Conservation (phyloP, 2,888 invertebrate genomes). For the Cartodere bifasciata region DNA sequence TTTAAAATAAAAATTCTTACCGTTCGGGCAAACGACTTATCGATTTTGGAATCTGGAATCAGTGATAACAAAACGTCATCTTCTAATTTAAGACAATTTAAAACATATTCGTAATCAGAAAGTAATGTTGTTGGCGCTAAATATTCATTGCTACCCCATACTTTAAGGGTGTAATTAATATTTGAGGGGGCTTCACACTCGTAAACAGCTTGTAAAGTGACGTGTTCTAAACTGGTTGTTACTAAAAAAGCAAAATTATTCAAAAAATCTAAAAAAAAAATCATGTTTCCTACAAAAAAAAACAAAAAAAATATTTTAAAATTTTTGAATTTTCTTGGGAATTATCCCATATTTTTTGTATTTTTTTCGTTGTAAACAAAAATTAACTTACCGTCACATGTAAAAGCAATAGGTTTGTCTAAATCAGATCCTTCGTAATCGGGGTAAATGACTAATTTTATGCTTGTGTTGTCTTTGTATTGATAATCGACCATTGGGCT, state of each 20-base stretch:
- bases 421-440: slow-evolving; percentile 36
- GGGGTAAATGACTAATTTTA: slow-evolving; percentile 75
- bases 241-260: slow-evolving; percentile 49
- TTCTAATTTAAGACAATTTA: slow-evolving; percentile 85
- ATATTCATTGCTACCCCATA: slow-evolving; percentile 83
- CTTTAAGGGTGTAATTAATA: slow-evolving; percentile 51
- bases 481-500: slow-evolving; percentile 76
- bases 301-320: neutral
- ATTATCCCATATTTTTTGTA: neutral
- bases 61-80: slow-evolving; percentile 66
- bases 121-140: slow-evolving; percentile 70
- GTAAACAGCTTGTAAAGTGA: slow-evolving; percentile 71
- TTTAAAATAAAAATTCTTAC: slow-evolving; percentile 33
- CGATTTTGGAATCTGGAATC: slow-evolving; percentile 51
- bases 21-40: slow-evolving; percentile 63
- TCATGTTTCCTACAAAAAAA: slow-evolving; percentile 7
- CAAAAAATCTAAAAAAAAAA: neutral
- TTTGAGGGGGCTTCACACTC: slow-evolving; percentile 51
- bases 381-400: slow-evolving; percentile 68
- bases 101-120: slow-evolving; percentile 85
- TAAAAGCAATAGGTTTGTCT: slow-evolving; percentile 64
- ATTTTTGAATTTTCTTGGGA: no score
- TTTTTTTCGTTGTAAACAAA: neutral
- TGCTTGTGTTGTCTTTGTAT: slow-evolving; percentile 67
- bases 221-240: slow-evolving; percentile 73